These are phyloP conservation scores for Popillia japonica DNA, from an alignment of 1,140 invertebrate species.

Conservation along the genomic window DNA sequence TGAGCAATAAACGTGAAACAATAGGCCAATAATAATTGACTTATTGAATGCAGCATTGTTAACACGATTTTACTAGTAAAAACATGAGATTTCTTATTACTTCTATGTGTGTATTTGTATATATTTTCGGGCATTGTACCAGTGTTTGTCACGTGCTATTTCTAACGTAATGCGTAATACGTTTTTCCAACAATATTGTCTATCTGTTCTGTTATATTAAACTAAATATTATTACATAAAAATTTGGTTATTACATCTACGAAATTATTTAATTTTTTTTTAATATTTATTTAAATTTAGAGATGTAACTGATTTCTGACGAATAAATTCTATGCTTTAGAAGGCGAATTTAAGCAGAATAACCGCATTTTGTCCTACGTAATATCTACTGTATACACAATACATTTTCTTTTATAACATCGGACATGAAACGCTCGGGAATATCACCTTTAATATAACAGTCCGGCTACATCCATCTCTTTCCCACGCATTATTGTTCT, in stretches of 20 bases:
- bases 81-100: slow-evolving; percentile 8
- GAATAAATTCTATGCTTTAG: not conserved
- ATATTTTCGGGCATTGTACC: not conserved
- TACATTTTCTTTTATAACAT: slow-evolving; percentile 7
- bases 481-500: slow-evolving; percentile 29
- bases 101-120: not conserved
- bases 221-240: too few species aligned
- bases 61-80: not conserved
- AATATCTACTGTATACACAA: not conserved
- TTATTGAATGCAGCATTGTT: not conserved
- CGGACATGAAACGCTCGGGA: not conserved
- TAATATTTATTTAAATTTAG: not conserved
- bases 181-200: too few species aligned
- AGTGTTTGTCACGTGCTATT: not conserved
- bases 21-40: not conserved
- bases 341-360: slow-evolving; percentile 1
- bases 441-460: slow-evolving; percentile 32
- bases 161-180: not conserved
- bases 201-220: too few species aligned
- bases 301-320: not conserved
- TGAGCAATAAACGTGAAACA: not conserved
- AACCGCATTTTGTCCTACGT: not conserved
- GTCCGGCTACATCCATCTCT: slow-evolving; percentile 9
- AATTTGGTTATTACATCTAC: too few species aligned
- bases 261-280: too few species aligned